Conservation (phyloP, 2,797 vertebrate species). For the Lepilemur ruficaudatus region DNA sequence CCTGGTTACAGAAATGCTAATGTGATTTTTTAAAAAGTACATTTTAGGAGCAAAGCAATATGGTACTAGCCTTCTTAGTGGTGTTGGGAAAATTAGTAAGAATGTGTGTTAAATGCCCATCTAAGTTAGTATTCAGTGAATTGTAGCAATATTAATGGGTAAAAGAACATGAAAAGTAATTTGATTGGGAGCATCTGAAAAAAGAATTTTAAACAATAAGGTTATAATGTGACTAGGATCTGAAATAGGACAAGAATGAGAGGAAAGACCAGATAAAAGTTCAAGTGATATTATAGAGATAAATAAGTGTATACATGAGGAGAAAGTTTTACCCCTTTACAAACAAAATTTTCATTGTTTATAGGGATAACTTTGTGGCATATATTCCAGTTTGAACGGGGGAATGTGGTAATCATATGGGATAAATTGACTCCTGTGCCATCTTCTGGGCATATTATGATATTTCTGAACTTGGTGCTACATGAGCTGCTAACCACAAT, state of each 20-base stretch:
- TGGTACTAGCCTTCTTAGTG: neutral
- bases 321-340: neutral
- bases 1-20: slow-evolving; percentile 45
- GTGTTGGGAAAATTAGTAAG: slow-evolving; percentile 48
- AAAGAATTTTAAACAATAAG: slow-evolving; percentile 37
- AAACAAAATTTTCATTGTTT: neutral
- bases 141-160: slow-evolving; percentile 56
- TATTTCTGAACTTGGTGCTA: neutral
- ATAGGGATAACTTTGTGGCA: neutral
- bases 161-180: slow-evolving; percentile 55
- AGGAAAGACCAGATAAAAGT: neutral
- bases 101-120: slow-evolving; percentile 37
- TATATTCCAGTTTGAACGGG: neutral
- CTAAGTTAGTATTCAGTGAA: slow-evolving; percentile 46
- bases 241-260: slow-evolving; percentile 32
- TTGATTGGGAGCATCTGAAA: slow-evolving; percentile 50
- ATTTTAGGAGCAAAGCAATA: slow-evolving; percentile 44
- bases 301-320: neutral
- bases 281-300: neutral
- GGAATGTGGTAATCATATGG: neutral
- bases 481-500: neutral
- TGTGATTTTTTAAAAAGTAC: neutral
- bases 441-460: neutral
- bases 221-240: slow-evolving; percentile 33
- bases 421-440: neutral